Evolutionary conservation across 2,888 invertebrate species (phyloP).

Genomic region (Penaeus monodon): DNA sequence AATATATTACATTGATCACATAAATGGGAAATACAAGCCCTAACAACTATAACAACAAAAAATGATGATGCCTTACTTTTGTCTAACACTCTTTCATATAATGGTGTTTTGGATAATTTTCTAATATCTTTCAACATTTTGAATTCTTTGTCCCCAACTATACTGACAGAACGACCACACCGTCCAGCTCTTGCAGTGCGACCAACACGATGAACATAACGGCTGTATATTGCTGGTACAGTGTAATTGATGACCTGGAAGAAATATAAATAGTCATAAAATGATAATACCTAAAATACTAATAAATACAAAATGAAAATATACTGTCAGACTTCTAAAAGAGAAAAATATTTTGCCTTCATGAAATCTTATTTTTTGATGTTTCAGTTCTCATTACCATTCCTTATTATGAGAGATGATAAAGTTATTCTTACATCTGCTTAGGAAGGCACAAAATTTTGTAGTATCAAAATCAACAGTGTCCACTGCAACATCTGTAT

Average conservation of each 20-base stretch:
- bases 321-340: not conserved
- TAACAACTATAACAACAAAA: too few species aligned
- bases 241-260: conserved; percentile 87
- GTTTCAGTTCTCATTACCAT: too few species aligned
- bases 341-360: not conserved
- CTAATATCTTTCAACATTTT: conserved; percentile 92
- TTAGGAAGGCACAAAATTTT: too few species aligned
- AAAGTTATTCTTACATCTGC: too few species aligned
- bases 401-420: too few species aligned
- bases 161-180: conserved; percentile 88
- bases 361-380: too few species aligned
- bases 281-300: not conserved
- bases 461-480: too few species aligned
- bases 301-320: not conserved
- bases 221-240: conserved; percentile 92
- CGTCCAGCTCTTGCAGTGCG: conserved; percentile 95
- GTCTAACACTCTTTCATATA: conserved; percentile 40
- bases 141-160: conserved; percentile 94
- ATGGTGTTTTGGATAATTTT: conserved; percentile 73
- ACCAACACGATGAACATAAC: conserved; percentile 96
- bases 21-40: too few species aligned
- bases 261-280: not conserved
- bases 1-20: too few species aligned
- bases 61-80: conserved; percentile 19
- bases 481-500: too few species aligned